Evolutionary conservation across 64 coral and sea anemone species (phyloP).

Genomic region (Anthopleura sola): DNA sequence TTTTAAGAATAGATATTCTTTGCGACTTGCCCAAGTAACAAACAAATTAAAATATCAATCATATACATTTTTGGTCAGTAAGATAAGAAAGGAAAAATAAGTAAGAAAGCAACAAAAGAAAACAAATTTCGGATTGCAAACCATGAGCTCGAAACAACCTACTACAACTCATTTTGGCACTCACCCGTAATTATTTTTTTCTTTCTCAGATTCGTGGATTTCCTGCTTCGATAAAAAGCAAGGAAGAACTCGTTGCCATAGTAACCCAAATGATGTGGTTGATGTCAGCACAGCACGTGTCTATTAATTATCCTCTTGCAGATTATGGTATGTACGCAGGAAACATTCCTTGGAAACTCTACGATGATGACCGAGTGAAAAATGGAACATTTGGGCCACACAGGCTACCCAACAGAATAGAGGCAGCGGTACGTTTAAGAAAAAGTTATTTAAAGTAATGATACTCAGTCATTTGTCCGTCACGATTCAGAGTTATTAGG

Average conservation of each 20-base stretch:
- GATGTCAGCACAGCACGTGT: slow-evolving; percentile 47
- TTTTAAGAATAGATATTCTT: too few species aligned
- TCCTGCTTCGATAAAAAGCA: slow-evolving; percentile 41
- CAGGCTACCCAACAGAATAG: slow-evolving; percentile 46
- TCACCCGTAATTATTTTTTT: background rate
- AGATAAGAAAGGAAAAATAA: too few species aligned
- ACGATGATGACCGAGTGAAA: slow-evolving; percentile 31
- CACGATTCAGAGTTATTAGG: too few species aligned
- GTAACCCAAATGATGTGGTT: slow-evolving; percentile 63
- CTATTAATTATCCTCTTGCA: slow-evolving; percentile 57
- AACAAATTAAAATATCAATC: too few species aligned
- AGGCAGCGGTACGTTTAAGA: slow-evolving; percentile 60
- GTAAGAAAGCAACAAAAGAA: too few species aligned
- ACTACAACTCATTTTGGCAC: background rate
- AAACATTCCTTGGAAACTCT: slow-evolving; percentile 47
- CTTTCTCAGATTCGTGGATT: slow-evolving; percentile 55
- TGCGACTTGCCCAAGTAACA: too few species aligned
- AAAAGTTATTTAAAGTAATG: too few species aligned
- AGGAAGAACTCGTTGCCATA: slow-evolving; percentile 16
- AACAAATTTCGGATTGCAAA: background rate
- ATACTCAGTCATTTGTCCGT: too few species aligned
- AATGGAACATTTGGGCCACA: slow-evolving; percentile 26
- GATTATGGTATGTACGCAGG: slow-evolving; percentile 56
- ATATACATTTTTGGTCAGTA: too few species aligned
- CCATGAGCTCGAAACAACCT: background rate